These are phyloP conservation scores for Eospalax fontanierii DNA, from an alignment of 2,797 vertebrate species.

Conservation along the genomic window DNA sequence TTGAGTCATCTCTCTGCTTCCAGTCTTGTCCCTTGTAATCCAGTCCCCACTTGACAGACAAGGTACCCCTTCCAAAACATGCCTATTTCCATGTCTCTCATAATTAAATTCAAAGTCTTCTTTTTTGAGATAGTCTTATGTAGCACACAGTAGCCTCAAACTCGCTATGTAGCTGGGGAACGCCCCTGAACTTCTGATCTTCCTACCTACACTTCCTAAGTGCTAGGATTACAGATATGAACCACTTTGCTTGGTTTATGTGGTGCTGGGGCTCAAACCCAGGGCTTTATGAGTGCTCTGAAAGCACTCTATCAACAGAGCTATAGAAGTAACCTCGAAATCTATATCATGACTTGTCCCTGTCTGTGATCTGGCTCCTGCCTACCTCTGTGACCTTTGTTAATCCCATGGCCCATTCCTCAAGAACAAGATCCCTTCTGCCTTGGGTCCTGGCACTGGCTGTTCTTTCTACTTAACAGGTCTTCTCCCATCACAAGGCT, in stretches of 20 bases:
- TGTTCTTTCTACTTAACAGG: background rate
- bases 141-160: background rate
- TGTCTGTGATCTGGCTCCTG: background rate
- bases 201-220: background rate
- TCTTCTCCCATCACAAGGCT: background rate
- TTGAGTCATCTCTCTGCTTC: background rate
- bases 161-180: too few relatives aligned
- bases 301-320: background rate
- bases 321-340: background rate
- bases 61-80: background rate
- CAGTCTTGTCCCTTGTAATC: background rate
- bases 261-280: background rate
- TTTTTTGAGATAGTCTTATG: background rate
- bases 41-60: background rate
- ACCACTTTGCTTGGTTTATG: background rate
- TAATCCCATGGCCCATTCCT: background rate
- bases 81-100: background rate
- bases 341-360: background rate
- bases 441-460: background rate
- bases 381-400: background rate
- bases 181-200: background rate
- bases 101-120: background rate
- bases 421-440: background rate
- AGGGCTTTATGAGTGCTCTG: background rate
- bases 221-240: background rate